Percentiles rank a stretch among this genome's conserved stretches.
Evolutionary conservation across 2,888 invertebrate genomes (phyloP).

Genomic region (Arenicola marina): DNA sequence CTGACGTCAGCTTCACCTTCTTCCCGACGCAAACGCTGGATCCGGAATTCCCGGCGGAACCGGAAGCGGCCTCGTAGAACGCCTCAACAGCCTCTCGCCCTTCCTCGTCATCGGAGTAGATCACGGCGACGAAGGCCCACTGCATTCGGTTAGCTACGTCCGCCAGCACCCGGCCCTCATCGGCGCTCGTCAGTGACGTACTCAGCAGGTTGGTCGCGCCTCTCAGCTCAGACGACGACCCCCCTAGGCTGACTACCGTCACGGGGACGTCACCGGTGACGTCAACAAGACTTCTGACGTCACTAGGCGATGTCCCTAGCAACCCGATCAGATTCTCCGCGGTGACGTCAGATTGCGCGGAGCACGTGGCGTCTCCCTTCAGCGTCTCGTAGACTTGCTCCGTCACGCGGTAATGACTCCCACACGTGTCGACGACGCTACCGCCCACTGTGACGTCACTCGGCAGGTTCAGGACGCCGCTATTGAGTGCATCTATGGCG

Average conservation of each 20-base stretch:
- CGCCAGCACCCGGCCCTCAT: slow-evolving; percentile 38
- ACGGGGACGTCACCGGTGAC: background rate
- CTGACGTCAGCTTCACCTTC: background rate
- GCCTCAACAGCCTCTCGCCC: slow-evolving; percentile 47
- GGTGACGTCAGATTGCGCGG: background rate
- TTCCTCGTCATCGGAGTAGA: slow-evolving; percentile 53
- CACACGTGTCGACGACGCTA: slow-evolving; percentile 59
- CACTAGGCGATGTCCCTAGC: background rate
- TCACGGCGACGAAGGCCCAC: slow-evolving; percentile 56
- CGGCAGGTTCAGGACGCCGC: slow-evolving; percentile 33
- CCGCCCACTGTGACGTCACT: slow-evolving; percentile 49
- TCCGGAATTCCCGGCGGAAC: slow-evolving; percentile 24
- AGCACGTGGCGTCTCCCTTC: slow-evolving; percentile 47
- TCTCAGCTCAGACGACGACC: slow-evolving; percentile 43
- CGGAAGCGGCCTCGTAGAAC: slow-evolving; percentile 31
- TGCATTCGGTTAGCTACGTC: slow-evolving; percentile 45
- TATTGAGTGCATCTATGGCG: slow-evolving; percentile 59
- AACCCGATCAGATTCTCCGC: background rate
- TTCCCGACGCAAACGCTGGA: slow-evolving; percentile 12
- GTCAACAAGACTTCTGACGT: background rate
- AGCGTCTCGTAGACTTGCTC: slow-evolving; percentile 58
- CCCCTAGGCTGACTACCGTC: slow-evolving; percentile 49
- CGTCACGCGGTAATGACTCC: slow-evolving; percentile 49
- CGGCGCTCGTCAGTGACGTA: slow-evolving; percentile 51
- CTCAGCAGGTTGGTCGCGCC: slow-evolving; percentile 48